Base-by-base conservation (phyloP, 2,797 vertebrate genomes). In the Lycodopsis pacificus region DNA sequence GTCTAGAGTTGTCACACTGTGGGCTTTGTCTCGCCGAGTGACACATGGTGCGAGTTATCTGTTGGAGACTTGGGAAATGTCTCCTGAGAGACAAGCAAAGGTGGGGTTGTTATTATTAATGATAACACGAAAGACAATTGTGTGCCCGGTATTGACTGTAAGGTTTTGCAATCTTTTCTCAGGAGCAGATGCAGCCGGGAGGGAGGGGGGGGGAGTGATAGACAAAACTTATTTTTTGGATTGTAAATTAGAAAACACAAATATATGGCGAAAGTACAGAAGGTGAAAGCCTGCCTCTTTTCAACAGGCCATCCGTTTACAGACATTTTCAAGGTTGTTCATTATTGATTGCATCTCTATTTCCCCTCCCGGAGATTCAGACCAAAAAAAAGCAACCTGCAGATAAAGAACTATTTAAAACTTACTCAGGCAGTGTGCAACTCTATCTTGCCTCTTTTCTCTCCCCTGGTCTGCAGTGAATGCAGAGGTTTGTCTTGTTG, bases 341-440 rank as follows among this genome's bases (percentile, higher is more conserved):
- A 82, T 94, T 94, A 95, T 95, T 93, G 95, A 95, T 95, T 95
- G 91, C 86, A 93, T 94, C 89, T 91, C 89, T 89, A 87, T 93
- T 93, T 93, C 82, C 91, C 80, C 80, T 88, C 74, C 51, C 87
- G 77, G 73, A 83, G 77, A 81, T 85, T 79, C 80, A 79, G 84
- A 42, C 84, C 77, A 86, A 94, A 91, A 87, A 88, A 81, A 11
- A 51, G 12, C 5, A n/a, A 15, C 2, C 42, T 62, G 82, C 19
- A 86, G 93, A 92, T 94, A 93, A 92, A 94, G 86, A 91, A 94
- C 93, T 92, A 93, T 94, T 92, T 91, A 82, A 93, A 92, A 92
- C 78, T 92, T 91, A 90, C 88, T 89, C 77, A 80, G 46, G 56
- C 73, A 36, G 74, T 65, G 49, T 84, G 76, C 68, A 80, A 82